Percentiles rank a stretch among this genome's conserved stretches.
Conservation (phyloP, 2,113 vertebrate genomes). For the Tragelaphus imberbis region DNA sequence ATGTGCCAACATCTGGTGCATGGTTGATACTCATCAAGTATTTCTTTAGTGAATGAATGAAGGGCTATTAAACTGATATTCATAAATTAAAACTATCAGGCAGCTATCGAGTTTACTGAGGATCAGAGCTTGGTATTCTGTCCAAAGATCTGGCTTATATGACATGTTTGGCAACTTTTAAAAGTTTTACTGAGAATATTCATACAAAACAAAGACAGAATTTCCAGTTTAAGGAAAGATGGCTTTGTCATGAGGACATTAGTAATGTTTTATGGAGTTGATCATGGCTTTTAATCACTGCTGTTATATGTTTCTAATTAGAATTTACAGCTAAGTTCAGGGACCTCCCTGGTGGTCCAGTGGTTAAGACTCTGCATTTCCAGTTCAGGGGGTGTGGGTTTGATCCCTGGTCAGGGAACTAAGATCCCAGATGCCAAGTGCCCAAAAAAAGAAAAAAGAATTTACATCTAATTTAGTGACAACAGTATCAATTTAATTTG, state of each 20-base stretch:
- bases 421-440: not conserved
- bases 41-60: not conserved
- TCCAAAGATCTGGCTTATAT: not conserved
- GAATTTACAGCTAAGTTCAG: not conserved
- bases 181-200: not conserved
- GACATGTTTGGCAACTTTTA: not conserved
- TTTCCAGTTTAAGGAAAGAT: not conserved
- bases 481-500: not conserved
- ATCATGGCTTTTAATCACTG: not conserved
- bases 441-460: not conserved
- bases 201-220: not conserved
- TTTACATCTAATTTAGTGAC: not conserved
- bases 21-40: not conserved
- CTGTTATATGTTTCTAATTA: not conserved
- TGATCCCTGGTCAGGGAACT: not conserved
- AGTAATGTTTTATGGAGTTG: not conserved
- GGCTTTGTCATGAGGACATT: not conserved
- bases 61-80: not conserved
- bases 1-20: not conserved
- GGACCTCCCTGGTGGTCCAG: not conserved
- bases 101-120: not conserved
- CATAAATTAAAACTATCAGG: not conserved
- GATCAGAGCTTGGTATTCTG: not conserved
- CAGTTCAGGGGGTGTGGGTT: not conserved
- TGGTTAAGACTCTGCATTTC: not conserved